Percentiles rank a stretch among this genome's conserved stretches.
These are phyloP conservation scores for Drosophila ironensis DNA, from an alignment of 1,140 invertebrate species.

Conservation along the genomic window DNA sequence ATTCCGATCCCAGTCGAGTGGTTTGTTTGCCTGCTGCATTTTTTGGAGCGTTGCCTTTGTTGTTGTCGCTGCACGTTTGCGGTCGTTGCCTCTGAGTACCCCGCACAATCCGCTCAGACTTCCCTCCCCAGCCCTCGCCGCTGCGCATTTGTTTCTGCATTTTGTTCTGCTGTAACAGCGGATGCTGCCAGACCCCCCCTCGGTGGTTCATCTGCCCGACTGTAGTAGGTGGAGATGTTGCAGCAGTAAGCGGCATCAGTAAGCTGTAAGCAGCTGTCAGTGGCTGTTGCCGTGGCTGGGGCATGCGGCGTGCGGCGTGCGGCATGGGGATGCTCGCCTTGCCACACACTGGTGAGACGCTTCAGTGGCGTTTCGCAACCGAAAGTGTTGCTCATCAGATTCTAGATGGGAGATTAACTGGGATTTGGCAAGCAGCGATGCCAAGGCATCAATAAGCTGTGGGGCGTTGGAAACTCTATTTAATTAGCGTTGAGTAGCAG, in stretches of 20 bases:
- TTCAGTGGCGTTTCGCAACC: slow-evolving; percentile 37
- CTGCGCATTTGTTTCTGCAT: slow-evolving; percentile 34
- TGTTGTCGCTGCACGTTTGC: slow-evolving; percentile 65
- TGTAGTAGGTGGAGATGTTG: slow-evolving; percentile 35
- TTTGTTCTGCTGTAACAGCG: slow-evolving; percentile 49
- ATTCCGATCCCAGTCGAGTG: slow-evolving; percentile 64
- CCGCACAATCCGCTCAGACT: neutral
- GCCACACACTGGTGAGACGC: slow-evolving; percentile 31
- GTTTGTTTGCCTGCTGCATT: slow-evolving; percentile 57
- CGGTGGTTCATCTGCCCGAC: neutral
- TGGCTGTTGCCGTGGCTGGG: slow-evolving; percentile 13
- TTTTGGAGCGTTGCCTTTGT: slow-evolving; percentile 44
- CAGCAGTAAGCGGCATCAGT: slow-evolving; percentile 27
- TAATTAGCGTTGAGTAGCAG: neutral
- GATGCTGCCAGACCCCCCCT: slow-evolving; percentile 25
- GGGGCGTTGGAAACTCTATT: neutral
- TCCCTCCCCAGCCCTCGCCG: neutral
- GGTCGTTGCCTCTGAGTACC: slow-evolving; percentile 57
- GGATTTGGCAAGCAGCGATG: slow-evolving; percentile 12
- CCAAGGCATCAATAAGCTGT: neutral
- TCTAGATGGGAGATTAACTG: slow-evolving; percentile 30
- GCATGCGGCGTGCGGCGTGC: neutral
- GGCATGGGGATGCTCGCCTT: slow-evolving; percentile 21
- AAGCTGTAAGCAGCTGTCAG: slow-evolving; percentile 44
- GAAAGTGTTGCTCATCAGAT: slow-evolving; percentile 42